phyloP scores from a whole-genome alignment of 2,113 vertebrate genomes.

The Oreochromis tanganicae region DNA sequence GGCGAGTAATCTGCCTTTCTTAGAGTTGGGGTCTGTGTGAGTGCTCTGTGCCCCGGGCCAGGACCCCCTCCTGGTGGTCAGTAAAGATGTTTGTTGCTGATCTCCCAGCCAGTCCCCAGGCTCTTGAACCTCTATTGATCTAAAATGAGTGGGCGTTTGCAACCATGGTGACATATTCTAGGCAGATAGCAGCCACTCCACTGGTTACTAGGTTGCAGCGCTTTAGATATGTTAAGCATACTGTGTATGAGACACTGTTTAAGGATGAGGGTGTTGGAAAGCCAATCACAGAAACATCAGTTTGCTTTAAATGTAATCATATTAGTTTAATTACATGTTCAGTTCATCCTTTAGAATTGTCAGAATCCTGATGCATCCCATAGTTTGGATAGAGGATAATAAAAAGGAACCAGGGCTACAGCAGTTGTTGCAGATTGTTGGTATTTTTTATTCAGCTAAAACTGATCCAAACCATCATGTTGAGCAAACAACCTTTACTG shows the following conservation, averaged over 20 bases:
- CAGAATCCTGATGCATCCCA: background rate
- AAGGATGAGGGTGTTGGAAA: background rate
- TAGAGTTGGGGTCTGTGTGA: background rate
- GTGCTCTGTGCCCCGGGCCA: background rate
- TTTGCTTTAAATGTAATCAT: background rate
- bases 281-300: background rate
- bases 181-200: slow-evolving; percentile 1
- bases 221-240: background rate
- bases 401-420: background rate
- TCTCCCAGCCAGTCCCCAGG: slow-evolving; percentile 16
- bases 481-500: background rate
- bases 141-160: slow-evolving; percentile 18
- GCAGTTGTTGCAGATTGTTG: background rate
- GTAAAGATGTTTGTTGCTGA: slow-evolving; percentile 6
- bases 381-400: background rate
- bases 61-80: background rate
- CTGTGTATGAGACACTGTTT: background rate
- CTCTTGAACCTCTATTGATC: slow-evolving; percentile 10
- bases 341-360: background rate
- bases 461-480: background rate
- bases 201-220: background rate
- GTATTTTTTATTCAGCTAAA: background rate
- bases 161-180: slow-evolving; percentile 46
- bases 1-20: slow-evolving; percentile 8
- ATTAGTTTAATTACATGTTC: background rate